Conservation (phyloP, 2,797 vertebrate species). For the Hapalemur alaotrensis region DNA sequence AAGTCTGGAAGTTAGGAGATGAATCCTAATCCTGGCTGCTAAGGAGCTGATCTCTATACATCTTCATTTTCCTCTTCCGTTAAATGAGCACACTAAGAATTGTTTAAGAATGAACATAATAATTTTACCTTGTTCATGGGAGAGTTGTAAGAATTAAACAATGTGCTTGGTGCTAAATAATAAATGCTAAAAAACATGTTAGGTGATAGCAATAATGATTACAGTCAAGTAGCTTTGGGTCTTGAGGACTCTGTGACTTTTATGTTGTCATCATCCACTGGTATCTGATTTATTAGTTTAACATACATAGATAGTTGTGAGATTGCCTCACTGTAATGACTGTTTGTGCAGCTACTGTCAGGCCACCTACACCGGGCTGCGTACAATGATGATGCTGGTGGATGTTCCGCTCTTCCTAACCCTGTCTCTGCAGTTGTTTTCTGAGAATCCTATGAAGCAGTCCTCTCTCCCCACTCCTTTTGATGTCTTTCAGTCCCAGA, state of each 20-base stretch:
- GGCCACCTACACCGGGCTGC: too few relatives aligned
- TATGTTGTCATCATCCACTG: background rate
- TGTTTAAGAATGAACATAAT: background rate
- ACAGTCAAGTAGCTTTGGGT: background rate
- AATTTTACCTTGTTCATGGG: background rate
- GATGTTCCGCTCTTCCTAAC: background rate
- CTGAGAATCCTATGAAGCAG: background rate
- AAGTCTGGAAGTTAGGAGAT: background rate
- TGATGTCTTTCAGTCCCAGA: slow-evolving; percentile 91
- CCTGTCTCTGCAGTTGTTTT: background rate
- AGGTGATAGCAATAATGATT: background rate
- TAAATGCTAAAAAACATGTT: background rate
- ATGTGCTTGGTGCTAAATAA: too few relatives aligned
- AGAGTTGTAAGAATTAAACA: background rate
- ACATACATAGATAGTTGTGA: background rate
- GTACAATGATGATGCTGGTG: rapidly evolving
- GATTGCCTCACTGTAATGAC: background rate
- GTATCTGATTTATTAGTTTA: background rate
- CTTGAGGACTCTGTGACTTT: background rate
- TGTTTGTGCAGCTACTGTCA: background rate
- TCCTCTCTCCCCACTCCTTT: background rate
- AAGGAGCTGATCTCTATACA: background rate
- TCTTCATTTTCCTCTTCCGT: background rate
- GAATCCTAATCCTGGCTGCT: background rate
- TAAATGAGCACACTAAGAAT: background rate